Conservation (phyloP, 2,888 invertebrate species). For the Coronaproctus castanopsis region DNA sequence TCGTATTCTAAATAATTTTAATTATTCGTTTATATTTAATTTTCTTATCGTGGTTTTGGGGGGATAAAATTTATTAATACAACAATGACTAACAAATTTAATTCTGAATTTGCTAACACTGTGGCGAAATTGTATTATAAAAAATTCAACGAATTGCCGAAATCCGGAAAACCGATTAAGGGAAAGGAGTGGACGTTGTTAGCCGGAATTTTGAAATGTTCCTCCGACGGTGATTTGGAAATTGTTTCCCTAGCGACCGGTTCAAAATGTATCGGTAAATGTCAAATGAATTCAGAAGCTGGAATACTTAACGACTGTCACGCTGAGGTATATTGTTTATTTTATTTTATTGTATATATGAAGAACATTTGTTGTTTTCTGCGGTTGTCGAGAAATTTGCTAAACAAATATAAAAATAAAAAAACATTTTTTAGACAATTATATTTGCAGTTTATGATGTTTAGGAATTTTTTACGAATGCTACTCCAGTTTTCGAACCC, state of each 20-base stretch:
- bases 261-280: slow-evolving; percentile 68
- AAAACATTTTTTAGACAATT: too few relatives aligned
- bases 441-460: too few relatives aligned
- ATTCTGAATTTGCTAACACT: slow-evolving; percentile 26
- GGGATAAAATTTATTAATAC: background rate
- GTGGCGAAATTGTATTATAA: slow-evolving; percentile 39
- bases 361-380: background rate
- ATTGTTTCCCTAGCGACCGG: slow-evolving; percentile 66
- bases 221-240: slow-evolving; percentile 3
- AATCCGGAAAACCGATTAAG: slow-evolving; percentile 54
- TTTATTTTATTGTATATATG: background rate
- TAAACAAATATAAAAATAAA: too few relatives aligned
- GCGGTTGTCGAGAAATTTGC: too few relatives aligned
- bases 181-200: slow-evolving; percentile 63
- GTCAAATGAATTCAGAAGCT: slow-evolving; percentile 39
- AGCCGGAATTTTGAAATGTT: slow-evolving; percentile 41
- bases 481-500: too few relatives aligned
- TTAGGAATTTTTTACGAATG: too few relatives aligned
- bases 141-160: slow-evolving; percentile 41
- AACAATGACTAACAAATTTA: slow-evolving; percentile 4
- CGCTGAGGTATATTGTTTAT: slow-evolving; percentile 44
- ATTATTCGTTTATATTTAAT: background rate
- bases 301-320: slow-evolving; percentile 71
- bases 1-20: background rate
- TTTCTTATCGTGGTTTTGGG: background rate